Conservation (phyloP, 2,113 vertebrate species). For the Amphilophus citrinellus region DNA sequence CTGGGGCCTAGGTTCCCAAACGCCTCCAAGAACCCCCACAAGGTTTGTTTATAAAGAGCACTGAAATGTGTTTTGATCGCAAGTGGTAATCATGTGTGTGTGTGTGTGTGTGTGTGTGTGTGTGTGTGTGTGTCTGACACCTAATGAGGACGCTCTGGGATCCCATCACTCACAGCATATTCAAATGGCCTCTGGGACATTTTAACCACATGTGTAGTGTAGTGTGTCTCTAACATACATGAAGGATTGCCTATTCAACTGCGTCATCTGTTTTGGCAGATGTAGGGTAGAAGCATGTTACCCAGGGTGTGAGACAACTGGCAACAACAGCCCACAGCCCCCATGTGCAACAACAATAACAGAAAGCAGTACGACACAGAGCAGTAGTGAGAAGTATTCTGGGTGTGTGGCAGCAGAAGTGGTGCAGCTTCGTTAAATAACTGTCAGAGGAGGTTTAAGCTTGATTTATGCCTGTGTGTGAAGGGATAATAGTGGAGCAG, state of each 20-base stretch:
- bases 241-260: background rate
- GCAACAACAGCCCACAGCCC: background rate
- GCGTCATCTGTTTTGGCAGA: constrained; percentile 14
- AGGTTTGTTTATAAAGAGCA: background rate
- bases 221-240: background rate
- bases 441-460: constrained; percentile 1
- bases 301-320: background rate
- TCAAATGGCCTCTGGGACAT: background rate
- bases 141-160: constrained; percentile 12
- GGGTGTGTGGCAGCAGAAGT: background rate
- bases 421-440: background rate
- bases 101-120: no score
- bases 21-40: constrained; percentile 4
- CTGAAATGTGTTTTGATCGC: background rate
- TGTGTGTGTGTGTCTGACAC: background rate
- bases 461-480: constrained; percentile 7
- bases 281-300: background rate
- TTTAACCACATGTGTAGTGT: background rate
- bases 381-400: background rate
- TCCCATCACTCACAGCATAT: background rate
- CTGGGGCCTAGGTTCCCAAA: constrained; percentile 32
- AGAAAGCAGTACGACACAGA: background rate
- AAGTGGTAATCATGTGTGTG: background rate
- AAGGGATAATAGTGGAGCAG: background rate
- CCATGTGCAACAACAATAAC: background rate